Conservation (phyloP, 2,113 vertebrate genomes). For the Myanophis thanlyinensis region DNA sequence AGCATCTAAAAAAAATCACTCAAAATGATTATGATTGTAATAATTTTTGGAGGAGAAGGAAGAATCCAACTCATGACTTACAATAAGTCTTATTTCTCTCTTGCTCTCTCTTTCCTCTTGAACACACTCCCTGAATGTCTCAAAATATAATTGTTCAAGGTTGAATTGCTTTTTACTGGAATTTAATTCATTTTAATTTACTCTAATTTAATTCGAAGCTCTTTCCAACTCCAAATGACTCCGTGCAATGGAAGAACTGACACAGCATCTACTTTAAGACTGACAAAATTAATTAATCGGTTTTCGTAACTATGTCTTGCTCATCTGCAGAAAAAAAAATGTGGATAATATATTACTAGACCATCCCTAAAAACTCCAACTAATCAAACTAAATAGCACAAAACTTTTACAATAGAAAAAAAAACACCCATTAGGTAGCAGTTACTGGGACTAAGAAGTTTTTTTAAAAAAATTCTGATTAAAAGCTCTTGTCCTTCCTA, state of each 20-base stretch:
- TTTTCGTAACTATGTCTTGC: background rate
- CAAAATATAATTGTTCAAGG: background rate
- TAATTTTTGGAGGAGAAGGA: background rate
- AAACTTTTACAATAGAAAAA: background rate
- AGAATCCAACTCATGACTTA: background rate
- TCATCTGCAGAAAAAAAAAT: background rate
- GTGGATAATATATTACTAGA: background rate
- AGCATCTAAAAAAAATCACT: no score
- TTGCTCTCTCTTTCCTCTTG: background rate
- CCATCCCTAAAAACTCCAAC: background rate
- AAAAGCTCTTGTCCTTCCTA: background rate
- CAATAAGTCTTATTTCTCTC: background rate
- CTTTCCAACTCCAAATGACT: background rate
- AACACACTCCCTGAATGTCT: background rate
- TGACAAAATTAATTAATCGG: background rate
- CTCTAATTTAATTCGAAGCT: background rate
- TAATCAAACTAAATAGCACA: background rate
- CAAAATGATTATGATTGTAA: no score
- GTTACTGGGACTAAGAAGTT: background rate
- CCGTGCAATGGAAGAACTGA: background rate
- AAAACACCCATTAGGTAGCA: background rate
- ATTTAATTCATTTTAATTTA: background rate
- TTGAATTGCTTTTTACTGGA: background rate
- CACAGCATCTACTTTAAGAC: background rate
- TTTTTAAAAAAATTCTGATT: background rate